Base-by-base conservation (phyloP, 2,113 vertebrate species). In the Cottus gobio region DNA sequence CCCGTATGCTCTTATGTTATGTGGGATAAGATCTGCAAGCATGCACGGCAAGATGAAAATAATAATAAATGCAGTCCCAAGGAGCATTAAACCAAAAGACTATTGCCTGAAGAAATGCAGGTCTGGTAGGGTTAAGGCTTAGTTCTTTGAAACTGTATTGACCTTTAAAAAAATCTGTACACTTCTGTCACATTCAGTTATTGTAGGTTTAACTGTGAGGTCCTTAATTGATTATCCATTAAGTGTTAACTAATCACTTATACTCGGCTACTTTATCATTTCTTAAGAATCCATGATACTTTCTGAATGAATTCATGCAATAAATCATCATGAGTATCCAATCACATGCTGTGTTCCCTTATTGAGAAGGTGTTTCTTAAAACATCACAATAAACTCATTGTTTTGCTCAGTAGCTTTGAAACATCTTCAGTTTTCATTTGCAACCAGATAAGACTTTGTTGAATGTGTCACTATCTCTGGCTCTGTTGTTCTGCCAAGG, bases 401-500 rank as follows among this genome's bases (percentile, higher is more conserved):
- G 28, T 44, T 39, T 63, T 69, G 64, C 26, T 46, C 54, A 13
- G 6, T 46, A 31, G 15, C 37, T 36, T 30, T 65, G 5, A 58
- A 22, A 3, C 18, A 13, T 52, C 26, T 60, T 62, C 42, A 26
- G 26, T 80, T 80, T 79, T 73, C 24, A 50, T 50, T 63, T 65
- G 5, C 22, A 63, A 39, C 15, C 13, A 62, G 70, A 71, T 42
- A 65, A 75, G 58, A 65, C 46, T 48, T 57, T 60, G 62, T 54
- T 72, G 72, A 70, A 63, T 77, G 46, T 67, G 66, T 46, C 64
- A 15, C 73, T 54, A 34, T 84, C 39, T 66, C 50, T 28, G 15
- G 0, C 65, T 77, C 42, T 77, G 60, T 85, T 76, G 10, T 77
- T 67, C 56, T 48, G 71, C 81, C 87, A 93, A 93, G 88, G 88